A percentile compares a stretch with the other conserved stretches of the same genome.
These are phyloP conservation scores for Semnornis frantzii DNA, from an alignment of 2,113 vertebrate species.

Conservation along the genomic window DNA sequence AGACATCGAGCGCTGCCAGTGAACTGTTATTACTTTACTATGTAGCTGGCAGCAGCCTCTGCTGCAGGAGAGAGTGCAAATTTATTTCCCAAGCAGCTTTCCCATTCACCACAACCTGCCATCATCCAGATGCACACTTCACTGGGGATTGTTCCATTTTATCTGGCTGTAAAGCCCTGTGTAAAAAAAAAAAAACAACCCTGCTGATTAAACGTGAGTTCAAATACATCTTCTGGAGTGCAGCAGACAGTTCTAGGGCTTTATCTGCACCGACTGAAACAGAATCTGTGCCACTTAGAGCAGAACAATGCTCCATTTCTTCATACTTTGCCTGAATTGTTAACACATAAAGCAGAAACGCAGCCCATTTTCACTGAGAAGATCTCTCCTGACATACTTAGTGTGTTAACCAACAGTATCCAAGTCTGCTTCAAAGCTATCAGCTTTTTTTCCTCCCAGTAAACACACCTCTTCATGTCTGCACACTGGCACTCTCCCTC, in stretches of 20 bases:
- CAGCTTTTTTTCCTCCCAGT: neutral
- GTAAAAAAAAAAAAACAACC: neutral
- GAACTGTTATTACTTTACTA: neutral
- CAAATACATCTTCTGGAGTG: constrained; percentile 40
- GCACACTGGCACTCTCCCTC: neutral
- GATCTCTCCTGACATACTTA: constrained; percentile 5
- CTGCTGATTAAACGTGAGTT: constrained; percentile 17
- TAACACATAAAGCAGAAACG: constrained; percentile 22
- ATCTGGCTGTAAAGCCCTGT: neutral
- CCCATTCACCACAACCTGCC: constrained; percentile 20
- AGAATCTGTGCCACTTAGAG: constrained; percentile 42
- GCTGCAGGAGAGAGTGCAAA: constrained; percentile 10
- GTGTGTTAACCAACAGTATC: neutral
- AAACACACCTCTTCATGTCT: constrained; percentile 45
- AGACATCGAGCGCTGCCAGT: neutral
- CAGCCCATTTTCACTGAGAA: neutral
- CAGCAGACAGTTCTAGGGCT: constrained; percentile 14
- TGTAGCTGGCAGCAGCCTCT: constrained; percentile 16
- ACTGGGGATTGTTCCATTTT: neutral
- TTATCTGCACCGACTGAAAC: constrained; percentile 41
- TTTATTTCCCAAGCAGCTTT: constrained; percentile 46
- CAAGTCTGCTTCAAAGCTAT: constrained; percentile 54
- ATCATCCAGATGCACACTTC: constrained; percentile 33
- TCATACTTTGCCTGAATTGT: constrained; percentile 18
- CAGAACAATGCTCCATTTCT: constrained; percentile 56